These are phyloP conservation scores for Drosophila rhopaloa DNA, from an alignment of 1,140 invertebrate genomes.

Conservation along the genomic window DNA sequence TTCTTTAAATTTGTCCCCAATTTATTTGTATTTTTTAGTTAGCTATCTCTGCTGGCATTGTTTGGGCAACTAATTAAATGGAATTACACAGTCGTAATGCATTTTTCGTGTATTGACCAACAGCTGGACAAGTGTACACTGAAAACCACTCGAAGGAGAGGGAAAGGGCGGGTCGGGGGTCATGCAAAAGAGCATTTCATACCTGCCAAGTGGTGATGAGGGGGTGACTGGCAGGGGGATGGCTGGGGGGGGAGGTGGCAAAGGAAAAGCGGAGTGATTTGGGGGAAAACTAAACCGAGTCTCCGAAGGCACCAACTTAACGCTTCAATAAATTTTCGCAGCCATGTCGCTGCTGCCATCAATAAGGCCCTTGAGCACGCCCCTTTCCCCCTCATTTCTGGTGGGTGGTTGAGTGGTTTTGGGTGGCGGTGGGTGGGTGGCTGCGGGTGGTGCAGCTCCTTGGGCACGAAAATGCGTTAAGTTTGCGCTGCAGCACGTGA, in stretches of 20 bases:
- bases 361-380: conserved; percentile 81
- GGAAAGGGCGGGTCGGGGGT: conserved; percentile 14
- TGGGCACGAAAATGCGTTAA: conserved; percentile 79
- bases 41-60: conserved; percentile 23
- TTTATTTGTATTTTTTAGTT: not conserved
- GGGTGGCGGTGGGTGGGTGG: not conserved
- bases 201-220: conserved; percentile 31
- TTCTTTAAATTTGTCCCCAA: not conserved
- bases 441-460: conserved; percentile 21
- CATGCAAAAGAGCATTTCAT: conserved; percentile 37
- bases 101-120: conserved; percentile 69
- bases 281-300: conserved; percentile 53
- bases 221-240: no score
- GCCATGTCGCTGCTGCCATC: conserved; percentile 71
- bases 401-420: conserved; percentile 13
- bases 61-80: conserved; percentile 68
- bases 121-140: conserved; percentile 38
- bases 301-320: conserved; percentile 79
- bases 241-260: not conserved
- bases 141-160: conserved; percentile 29
- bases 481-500: conserved; percentile 81
- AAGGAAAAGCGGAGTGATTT: conserved; percentile 1
- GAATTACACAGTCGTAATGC: conserved; percentile 61
- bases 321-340: conserved; percentile 79
- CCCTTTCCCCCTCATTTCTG: conserved; percentile 1